Evolutionary conservation across 2,797 vertebrate genomes (phyloP), one percentile per base, ranked within the genome.

Genomic region (Morus bassanus): DNA sequence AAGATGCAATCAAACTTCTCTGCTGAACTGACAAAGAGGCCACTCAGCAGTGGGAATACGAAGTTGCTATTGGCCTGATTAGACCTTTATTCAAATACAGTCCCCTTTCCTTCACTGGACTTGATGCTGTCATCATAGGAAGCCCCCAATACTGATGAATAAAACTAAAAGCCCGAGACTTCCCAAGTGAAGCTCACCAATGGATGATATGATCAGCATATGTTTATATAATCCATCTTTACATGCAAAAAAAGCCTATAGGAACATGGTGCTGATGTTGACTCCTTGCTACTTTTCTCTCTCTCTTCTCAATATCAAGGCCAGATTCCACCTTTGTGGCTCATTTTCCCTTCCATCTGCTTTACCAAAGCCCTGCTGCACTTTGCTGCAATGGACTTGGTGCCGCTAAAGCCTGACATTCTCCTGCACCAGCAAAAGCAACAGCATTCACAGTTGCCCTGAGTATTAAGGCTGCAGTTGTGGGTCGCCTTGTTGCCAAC

Each of bases 1-100:
- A 67, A 43, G 28, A 59, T 54, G 67, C 63, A 91, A 60, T 63
- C 39, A 84, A 82, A 89, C 46, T 93, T 90, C 79, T 96, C 41
- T 78, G 37, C 50, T 82, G 80, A 86, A 81, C 5, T 73, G 65
- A 94, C 86, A 87, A 94, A 86, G 63, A 89, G 46, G 28, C 16
- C 51, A 41, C 85, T 95, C 83, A 91, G n/a, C 70, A 82, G n/a
- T 39, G 41, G 51, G 41, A 86, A 46, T 76, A 79, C 35, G 54
- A 46, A 82, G 48, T 39, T 85, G 25, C 46, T 82, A 35, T 63
- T 88, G 77, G 70, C 23, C 74, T 74, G 51, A 90, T 73, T 76
- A 82, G 59, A 17, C 43, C 37, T 81, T 88, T 50, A 59, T 78
- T 86, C 85, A 84, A 90, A 94, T 41, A 41, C 22, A 67, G 46